Evolutionary conservation across 1,140 invertebrate species (phyloP).

Genomic region (Platyscapa corneri): DNA sequence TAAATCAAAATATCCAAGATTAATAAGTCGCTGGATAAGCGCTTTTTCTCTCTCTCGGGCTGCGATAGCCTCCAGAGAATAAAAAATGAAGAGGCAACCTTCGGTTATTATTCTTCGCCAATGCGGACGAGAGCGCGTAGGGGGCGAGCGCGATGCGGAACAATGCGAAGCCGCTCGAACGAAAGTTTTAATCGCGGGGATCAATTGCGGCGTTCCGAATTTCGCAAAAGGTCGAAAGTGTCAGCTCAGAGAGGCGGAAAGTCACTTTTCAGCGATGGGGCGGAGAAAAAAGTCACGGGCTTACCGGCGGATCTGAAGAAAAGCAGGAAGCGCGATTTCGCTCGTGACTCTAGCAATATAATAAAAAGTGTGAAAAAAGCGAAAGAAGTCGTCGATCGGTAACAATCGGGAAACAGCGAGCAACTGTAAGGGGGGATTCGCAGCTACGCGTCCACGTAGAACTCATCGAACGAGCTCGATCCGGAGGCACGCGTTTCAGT

Average conservation of each 20-base stretch:
- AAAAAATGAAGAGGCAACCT: background rate
- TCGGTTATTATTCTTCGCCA: background rate
- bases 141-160: background rate
- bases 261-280: conserved; percentile 10
- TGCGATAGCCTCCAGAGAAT: background rate
- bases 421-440: background rate
- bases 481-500: conserved; percentile 9
- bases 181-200: conserved; percentile 6
- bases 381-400: background rate
- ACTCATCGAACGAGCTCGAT: background rate
- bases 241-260: conserved; percentile 33
- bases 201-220: background rate
- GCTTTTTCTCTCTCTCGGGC: background rate
- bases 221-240: conserved; percentile 33
- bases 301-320: conserved; percentile 36
- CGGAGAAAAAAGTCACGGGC: background rate
- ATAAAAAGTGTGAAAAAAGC: background rate
- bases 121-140: background rate
- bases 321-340: conserved; percentile 42
- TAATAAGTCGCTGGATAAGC: background rate
- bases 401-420: background rate
- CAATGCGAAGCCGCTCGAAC: background rate
- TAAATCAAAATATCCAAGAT: background rate
- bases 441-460: background rate
- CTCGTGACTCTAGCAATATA: background rate